Conservation (phyloP, 2,797 vertebrate species). For the Enteromius argenteus region DNA sequence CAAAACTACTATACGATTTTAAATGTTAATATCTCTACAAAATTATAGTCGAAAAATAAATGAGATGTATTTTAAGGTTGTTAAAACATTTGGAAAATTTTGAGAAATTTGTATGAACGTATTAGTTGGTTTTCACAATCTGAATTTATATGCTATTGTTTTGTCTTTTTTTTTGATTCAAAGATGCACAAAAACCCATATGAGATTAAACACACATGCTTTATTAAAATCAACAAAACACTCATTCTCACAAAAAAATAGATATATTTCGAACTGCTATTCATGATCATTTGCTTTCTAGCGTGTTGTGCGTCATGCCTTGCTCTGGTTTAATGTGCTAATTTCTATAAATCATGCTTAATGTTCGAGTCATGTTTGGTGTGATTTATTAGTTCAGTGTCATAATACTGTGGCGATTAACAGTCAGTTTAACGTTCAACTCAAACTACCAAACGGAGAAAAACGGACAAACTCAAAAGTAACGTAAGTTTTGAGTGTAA, state of each 20-base stretch:
- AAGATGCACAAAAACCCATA: not conserved
- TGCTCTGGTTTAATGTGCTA: not conserved
- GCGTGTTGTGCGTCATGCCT: conserved; percentile 7
- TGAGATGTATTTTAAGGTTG: not conserved
- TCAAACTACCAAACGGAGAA: not conserved
- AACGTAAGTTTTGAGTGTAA: not conserved
- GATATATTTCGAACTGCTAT: not conserved
- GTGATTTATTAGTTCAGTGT: not conserved
- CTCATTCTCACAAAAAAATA: conserved; percentile 29
- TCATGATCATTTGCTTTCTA: not conserved
- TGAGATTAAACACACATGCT: conserved; percentile 22
- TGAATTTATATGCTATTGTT: not conserved
- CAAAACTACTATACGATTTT: not conserved
- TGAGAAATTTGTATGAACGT: no score
- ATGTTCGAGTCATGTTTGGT: not conserved
- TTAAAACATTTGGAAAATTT: not conserved
- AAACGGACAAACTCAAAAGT: not conserved
- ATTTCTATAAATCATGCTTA: not conserved
- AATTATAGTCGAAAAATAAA: not conserved
- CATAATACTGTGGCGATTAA: not conserved
- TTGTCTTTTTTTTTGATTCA: not conserved
- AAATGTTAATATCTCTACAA: not conserved
- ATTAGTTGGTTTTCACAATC: not conserved
- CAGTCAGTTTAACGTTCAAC: conserved; percentile 1
- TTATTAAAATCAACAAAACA: conserved; percentile 35